Conservation (phyloP, 2,113 vertebrate genomes). For the Cheirogaleus medius region DNA sequence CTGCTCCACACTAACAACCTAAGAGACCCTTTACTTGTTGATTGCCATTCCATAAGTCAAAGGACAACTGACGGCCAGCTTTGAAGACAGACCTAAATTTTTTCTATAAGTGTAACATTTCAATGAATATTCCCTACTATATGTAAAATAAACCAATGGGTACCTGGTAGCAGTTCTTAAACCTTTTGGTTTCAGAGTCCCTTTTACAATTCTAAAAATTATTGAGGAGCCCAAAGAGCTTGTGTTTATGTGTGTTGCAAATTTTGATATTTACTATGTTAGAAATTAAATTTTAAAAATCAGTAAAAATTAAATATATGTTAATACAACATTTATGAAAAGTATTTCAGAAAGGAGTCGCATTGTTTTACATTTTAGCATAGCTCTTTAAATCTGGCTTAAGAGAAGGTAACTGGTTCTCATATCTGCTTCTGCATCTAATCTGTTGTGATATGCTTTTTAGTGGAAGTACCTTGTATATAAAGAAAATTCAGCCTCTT, state of each 20-base stretch:
- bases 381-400: background rate
- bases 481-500: background rate
- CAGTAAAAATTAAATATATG: background rate
- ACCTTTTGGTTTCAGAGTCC: background rate
- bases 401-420: background rate
- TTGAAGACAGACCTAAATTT: background rate
- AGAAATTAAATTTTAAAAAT: background rate
- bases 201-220: background rate
- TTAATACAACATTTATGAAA: background rate
- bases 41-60: background rate
- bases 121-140: background rate
- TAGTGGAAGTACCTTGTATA: background rate
- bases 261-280: background rate
- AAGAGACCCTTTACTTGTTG: background rate
- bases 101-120: background rate
- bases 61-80: background rate
- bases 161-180: background rate
- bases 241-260: background rate
- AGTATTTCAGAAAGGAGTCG: background rate
- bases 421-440: background rate
- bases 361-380: background rate
- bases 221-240: background rate
- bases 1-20: background rate
- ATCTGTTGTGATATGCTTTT: background rate
- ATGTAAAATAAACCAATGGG: background rate